These are phyloP conservation scores for Dendrocincla fuliginosa DNA, from an alignment of 2,797 vertebrate genomes.

Conservation along the genomic window DNA sequence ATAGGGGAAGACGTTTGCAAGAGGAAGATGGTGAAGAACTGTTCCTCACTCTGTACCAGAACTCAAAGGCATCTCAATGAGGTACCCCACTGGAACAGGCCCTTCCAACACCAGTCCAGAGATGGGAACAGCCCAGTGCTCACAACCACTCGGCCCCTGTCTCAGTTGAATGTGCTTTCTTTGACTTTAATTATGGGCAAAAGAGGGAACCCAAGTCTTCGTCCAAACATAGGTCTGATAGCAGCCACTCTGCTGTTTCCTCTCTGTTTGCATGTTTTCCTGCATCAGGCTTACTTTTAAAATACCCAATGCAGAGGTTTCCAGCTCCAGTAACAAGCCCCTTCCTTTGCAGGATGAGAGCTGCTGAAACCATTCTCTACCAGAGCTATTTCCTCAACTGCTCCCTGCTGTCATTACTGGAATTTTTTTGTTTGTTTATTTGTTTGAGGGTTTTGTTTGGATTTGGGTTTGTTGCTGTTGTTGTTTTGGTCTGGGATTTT, in stretches of 20 bases:
- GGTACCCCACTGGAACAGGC: background rate
- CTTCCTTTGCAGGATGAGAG: background rate
- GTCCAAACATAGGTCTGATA: background rate
- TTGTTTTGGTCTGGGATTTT: background rate
- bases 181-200: background rate
- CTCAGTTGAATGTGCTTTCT: background rate
- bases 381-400: background rate
- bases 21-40: background rate
- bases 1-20: background rate
- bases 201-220: background rate
- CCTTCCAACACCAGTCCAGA: background rate
- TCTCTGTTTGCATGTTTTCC: background rate
- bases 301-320: background rate
- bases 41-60: background rate
- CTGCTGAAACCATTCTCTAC: background rate
- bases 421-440: background rate
- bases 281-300: background rate
- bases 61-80: background rate
- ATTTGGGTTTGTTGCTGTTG: background rate
- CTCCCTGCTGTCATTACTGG: background rate
- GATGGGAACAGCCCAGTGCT: background rate
- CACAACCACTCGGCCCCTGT: background rate
- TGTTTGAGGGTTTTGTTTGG: background rate
- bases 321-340: background rate
- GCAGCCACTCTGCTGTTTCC: background rate